Evolutionary conservation across 2,113 vertebrate genomes (phyloP).

Genomic region (Channa maculata): DNA sequence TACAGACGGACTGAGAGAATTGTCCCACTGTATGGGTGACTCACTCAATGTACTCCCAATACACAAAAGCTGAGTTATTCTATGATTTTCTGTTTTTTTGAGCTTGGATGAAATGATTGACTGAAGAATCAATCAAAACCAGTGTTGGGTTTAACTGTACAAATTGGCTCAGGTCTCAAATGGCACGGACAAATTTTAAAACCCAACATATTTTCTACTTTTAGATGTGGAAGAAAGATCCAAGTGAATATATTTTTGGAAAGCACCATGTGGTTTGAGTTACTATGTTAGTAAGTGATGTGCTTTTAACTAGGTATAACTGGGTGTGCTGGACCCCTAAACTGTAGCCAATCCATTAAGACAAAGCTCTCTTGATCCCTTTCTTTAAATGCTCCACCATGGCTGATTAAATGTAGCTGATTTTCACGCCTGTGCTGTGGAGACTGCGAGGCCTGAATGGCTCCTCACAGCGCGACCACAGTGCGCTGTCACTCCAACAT

Average conservation of each 20-base stretch:
- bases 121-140: slow-evolving; percentile 47
- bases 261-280: slow-evolving; percentile 76
- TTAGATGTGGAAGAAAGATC: slow-evolving; percentile 24
- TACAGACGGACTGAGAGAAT: slow-evolving; percentile 71
- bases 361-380: slow-evolving; percentile 78
- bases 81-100: slow-evolving; percentile 50
- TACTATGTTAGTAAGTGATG: slow-evolving; percentile 65
- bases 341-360: slow-evolving; percentile 82
- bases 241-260: slow-evolving; percentile 13
- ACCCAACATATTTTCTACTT: slow-evolving; percentile 2
- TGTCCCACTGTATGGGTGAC: slow-evolving; percentile 51
- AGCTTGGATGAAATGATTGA: slow-evolving; percentile 52
- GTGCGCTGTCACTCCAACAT: slow-evolving; percentile 58
- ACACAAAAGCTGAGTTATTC: slow-evolving; percentile 68
- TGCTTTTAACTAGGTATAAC: slow-evolving; percentile 74
- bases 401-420: slow-evolving; percentile 81
- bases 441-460: slow-evolving; percentile 71
- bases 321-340: slow-evolving; percentile 62
- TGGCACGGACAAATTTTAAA: slow-evolving; percentile 1
- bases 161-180: slow-evolving; percentile 21
- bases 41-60: slow-evolving; percentile 48
- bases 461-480: slow-evolving; percentile 62
- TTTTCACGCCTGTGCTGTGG: slow-evolving; percentile 76
- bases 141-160: slow-evolving; percentile 29
- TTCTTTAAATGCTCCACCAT: slow-evolving; percentile 76